Base-by-base conservation (phyloP, 2,797 vertebrate species). In the Todus mexicanus region DNA sequence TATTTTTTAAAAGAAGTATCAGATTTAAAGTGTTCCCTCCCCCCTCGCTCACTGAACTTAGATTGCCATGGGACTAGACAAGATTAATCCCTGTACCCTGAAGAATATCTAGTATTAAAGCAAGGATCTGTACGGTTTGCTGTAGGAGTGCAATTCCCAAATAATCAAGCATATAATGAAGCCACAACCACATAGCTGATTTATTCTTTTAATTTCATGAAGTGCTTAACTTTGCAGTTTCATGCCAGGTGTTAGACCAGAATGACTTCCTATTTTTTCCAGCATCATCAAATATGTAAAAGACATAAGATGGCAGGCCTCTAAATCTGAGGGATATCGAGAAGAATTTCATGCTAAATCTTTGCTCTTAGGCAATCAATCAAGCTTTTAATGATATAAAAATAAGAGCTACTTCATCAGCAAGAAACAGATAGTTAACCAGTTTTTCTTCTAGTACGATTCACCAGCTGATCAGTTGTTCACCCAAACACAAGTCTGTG, bases 1-100 rank as follows among this genome's bases (percentile, higher is more conserved):
- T 93, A 68, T 92, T 94, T 95, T 92, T 94, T 92, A 90, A 88
- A 76, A 92, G 74, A 86, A 88, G 87, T 91, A 84, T 95, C 93
- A 82, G 80, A 92, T 94, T 86, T 84, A 90, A 70, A 50, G 43
- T 78, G 40, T 42, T 92, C 80, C 63, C 74, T 86, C 26, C 70
- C 12, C 29, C 21, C 21, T 90, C 1, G 1, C 37, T 86, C 2
- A 1, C 48, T 91, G 85, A 70, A 77, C 85, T 93, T 47, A 78
- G 9, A n/a, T 47, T 89, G 51, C 73, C 83, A 60, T 10, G 12
- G 23, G 33, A 72, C 76, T 33, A 73, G 51, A 68, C 42, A 73
- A 57, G 71, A 87, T 84, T 93, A 88, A 91, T 81, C 38, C n/a
- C 35, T 68, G 13, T 64, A 31, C 74, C 48, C 19, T 86, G 68